phyloP scores from a whole-genome alignment of 2,797 vertebrate genomes.

The Pangasius mekongensis region DNA sequence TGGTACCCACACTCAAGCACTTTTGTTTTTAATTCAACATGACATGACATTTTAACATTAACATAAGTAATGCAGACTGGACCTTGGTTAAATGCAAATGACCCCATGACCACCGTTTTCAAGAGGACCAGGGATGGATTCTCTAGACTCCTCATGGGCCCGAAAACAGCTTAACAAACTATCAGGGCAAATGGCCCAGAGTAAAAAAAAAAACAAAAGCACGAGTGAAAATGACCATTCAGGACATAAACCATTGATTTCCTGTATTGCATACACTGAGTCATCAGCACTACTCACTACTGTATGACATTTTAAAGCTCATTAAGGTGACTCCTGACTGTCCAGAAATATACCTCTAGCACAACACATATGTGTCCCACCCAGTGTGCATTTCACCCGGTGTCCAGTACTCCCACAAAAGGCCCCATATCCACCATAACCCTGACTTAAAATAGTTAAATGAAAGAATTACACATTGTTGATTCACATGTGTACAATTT shows the following conservation, averaged over 20 bases:
- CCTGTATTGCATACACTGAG: neutral
- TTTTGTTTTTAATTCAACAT: neutral
- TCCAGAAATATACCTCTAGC: neutral
- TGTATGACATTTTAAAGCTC: neutral
- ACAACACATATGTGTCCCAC: neutral
- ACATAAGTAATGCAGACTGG: neutral
- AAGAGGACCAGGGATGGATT: neutral
- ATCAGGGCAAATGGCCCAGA: neutral
- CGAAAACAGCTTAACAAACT: neutral
- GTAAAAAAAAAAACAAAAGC: neutral
- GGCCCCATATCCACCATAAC: neutral
- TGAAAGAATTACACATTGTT: neutral
- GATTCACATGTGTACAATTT: slow-evolving; percentile 30
- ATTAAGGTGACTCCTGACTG: slow-evolving; percentile 1
- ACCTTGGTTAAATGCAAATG: neutral
- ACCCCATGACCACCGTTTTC: neutral
- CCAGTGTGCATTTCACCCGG: neutral
- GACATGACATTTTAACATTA: neutral
- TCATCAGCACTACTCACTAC: slow-evolving; percentile 10
- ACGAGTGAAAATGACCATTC: neutral
- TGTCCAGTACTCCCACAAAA: neutral
- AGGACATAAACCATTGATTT: slow-evolving; percentile 7
- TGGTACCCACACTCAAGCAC: neutral
- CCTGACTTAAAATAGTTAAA: neutral
- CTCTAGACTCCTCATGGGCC: neutral